Conservation (phyloP, 2,797 vertebrate genomes). For the Arnoldichthys spilopterus region DNA sequence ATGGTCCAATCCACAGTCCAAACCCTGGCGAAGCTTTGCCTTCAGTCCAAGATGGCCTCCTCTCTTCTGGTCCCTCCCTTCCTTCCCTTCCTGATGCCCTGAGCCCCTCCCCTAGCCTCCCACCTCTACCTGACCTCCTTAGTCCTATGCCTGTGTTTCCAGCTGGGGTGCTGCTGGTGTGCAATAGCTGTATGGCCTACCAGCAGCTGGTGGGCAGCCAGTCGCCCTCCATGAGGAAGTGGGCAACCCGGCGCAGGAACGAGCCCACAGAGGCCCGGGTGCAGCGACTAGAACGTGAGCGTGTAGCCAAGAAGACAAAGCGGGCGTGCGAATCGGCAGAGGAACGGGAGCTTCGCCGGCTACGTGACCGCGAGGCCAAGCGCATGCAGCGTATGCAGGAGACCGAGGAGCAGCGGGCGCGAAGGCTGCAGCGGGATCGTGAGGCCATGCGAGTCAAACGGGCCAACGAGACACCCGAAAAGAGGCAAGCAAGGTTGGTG, state of each 20-base stretch:
- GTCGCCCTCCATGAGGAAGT: slow-evolving; percentile 83
- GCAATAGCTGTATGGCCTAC: slow-evolving; percentile 93
- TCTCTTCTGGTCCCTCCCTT: slow-evolving; percentile 75
- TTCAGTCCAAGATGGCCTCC: slow-evolving; percentile 74
- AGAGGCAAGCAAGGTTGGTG: slow-evolving; percentile 92
- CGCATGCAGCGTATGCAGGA: slow-evolving; percentile 97
- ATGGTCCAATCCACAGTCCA: slow-evolving; percentile 50
- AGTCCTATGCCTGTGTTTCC: slow-evolving; percentile 86
- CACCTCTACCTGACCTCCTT: slow-evolving; percentile 79
- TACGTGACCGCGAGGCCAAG: slow-evolving; percentile 95
- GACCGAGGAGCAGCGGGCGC: slow-evolving; percentile 90
- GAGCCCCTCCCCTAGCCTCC: slow-evolving; percentile 74
- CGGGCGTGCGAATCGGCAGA: slow-evolving; percentile 91
- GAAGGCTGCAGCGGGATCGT: slow-evolving; percentile 91
- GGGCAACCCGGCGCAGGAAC: slow-evolving; percentile 91
- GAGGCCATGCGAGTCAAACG: slow-evolving; percentile 96
- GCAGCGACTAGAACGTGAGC: slow-evolving; percentile 93
- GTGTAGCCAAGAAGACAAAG: slow-evolving; percentile 95
- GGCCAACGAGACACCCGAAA: slow-evolving; percentile 95
- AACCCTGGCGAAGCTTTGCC: slow-evolving; percentile 69
- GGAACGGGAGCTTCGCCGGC: slow-evolving; percentile 88
- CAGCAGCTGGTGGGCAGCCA: slow-evolving; percentile 90
- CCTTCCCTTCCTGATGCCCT: slow-evolving; percentile 76
- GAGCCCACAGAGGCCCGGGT: slow-evolving; percentile 89
- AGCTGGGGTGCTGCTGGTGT: slow-evolving; percentile 92